These are phyloP conservation scores for Tupaia tana DNA, from an alignment of 2,113 vertebrate genomes.

Conservation along the genomic window DNA sequence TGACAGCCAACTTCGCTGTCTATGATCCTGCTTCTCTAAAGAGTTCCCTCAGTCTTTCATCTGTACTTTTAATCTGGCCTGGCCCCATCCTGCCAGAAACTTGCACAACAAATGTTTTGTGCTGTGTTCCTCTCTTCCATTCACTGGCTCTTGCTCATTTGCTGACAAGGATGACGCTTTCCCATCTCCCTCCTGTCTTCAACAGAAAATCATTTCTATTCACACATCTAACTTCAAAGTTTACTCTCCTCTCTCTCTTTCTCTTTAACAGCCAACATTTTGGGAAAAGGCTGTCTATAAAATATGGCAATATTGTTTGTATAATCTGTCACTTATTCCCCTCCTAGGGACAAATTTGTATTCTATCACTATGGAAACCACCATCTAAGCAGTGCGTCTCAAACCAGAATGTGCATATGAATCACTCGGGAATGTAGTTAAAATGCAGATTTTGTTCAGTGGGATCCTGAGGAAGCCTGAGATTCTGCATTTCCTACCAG, in stretches of 20 bases:
- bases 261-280: neutral
- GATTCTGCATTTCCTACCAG: neutral
- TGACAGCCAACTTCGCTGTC: neutral
- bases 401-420: neutral
- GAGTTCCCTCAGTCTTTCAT: neutral
- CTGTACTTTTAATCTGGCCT: neutral
- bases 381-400: neutral
- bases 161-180: neutral
- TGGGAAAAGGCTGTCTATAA: neutral
- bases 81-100: neutral
- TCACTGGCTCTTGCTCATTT: neutral
- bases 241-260: neutral
- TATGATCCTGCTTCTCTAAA: neutral
- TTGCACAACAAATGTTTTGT: neutral
- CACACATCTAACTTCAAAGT: neutral
- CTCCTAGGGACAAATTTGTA: neutral
- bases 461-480: neutral
- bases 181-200: neutral
- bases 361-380: neutral
- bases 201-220: neutral
- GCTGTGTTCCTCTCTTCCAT: neutral
- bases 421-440: neutral
- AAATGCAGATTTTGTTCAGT: neutral
- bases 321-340: too few species aligned
- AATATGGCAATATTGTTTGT: rapidly evolving